A percentile compares a stretch with the other conserved stretches of the same genome.
phyloP scores from a whole-genome alignment of 2,113 vertebrate genomes.

The Pipra filicauda region DNA sequence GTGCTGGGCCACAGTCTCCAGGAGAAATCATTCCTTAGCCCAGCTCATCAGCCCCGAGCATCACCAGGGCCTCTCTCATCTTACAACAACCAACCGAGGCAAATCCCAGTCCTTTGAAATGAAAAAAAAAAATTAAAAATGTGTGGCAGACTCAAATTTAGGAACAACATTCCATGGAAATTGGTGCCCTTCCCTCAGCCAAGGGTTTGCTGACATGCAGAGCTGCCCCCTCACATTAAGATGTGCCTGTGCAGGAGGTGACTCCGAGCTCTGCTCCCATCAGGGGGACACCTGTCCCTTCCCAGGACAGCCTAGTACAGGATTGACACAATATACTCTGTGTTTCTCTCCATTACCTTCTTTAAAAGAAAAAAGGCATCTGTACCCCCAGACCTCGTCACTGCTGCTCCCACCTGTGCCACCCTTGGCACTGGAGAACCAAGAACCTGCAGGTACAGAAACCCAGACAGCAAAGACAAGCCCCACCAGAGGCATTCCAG shows the following conservation, averaged over 20 bases:
- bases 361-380: not conserved
- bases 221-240: not conserved
- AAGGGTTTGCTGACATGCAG: not conserved
- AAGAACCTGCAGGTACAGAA: not conserved
- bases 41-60: not conserved
- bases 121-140: not conserved
- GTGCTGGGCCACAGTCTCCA: not conserved
- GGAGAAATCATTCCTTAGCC: not conserved
- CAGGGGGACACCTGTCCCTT: not conserved
- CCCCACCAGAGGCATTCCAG: not conserved
- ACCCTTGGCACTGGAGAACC: not conserved
- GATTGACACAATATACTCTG: not conserved
- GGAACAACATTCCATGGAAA: not conserved
- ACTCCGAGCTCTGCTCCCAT: not conserved
- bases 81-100: not conserved
- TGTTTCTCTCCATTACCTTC: not conserved
- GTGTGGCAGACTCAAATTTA: not conserved
- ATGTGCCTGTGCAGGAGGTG: not conserved
- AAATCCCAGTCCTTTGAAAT: not conserved
- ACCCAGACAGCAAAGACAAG: not conserved
- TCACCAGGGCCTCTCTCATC: not conserved
- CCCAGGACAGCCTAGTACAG: not conserved
- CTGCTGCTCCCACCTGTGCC: not conserved
- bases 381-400: accelerated
- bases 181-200: not conserved